Percentiles rank a stretch among this genome's conserved stretches.
phyloP scores from a whole-genome alignment of 2,888 invertebrate species.

The Luperina nickerlii region DNA sequence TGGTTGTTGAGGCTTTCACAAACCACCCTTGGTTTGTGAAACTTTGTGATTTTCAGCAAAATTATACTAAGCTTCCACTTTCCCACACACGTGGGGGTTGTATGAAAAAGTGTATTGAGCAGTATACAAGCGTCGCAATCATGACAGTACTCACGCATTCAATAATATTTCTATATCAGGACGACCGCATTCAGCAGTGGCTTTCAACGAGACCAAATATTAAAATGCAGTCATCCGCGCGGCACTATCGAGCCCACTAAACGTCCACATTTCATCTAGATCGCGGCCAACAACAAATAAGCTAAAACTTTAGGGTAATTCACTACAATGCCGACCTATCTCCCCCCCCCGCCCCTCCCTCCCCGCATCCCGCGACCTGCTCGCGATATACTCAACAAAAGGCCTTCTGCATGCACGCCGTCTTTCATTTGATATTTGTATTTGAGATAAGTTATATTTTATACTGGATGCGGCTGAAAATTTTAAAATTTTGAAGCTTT shows the following conservation, averaged over 20 bases:
- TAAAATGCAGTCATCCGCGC: constrained; percentile 47
- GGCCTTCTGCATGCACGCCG: constrained; percentile 58
- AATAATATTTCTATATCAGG: not conserved
- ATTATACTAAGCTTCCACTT: not conserved
- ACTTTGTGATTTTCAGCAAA: not conserved
- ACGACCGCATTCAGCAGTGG: not conserved
- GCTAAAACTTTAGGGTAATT: constrained; percentile 57
- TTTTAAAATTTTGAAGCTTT: not conserved
- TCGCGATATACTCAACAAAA: constrained; percentile 65
- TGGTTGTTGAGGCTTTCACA: not conserved
- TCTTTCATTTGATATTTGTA: constrained; percentile 64
- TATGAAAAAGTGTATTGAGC: not conserved
- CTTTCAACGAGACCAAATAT: constrained; percentile 30
- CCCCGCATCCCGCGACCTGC: constrained; percentile 8
- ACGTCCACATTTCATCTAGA: constrained; percentile 50
- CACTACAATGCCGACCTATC: constrained; percentile 43
- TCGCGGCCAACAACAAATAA: constrained; percentile 52
- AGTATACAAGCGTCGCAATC: not conserved
- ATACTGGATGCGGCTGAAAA: constrained; percentile 55
- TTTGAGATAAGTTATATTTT: constrained; percentile 51
- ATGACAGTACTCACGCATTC: not conserved
- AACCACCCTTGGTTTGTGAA: too few relatives aligned
- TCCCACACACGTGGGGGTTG: too few relatives aligned
- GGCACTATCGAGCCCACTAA: constrained; percentile 53
- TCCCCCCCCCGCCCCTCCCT: not conserved